A percentile compares a stretch with the other conserved stretches of the same genome.
These are phyloP conservation scores for Argyrosomus regius DNA, from an alignment of 2,797 vertebrate species.

Conservation along the genomic window DNA sequence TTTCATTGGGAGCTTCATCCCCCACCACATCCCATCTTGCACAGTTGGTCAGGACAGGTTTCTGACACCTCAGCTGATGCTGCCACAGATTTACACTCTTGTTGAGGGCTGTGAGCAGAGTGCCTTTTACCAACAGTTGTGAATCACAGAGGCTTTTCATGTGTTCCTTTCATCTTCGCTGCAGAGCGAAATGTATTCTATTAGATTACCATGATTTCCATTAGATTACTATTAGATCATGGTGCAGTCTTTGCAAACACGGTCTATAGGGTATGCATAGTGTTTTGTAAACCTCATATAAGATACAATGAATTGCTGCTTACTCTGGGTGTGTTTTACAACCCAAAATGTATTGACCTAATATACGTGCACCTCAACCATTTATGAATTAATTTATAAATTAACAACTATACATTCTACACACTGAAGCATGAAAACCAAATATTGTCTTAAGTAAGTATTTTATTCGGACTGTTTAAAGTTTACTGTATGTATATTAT, in stretches of 20 bases:
- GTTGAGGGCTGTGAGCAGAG: slow-evolving; percentile 58
- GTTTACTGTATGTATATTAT: too few species aligned
- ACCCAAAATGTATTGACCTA: slow-evolving; percentile 9
- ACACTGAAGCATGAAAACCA: too few species aligned
- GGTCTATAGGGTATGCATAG: slow-evolving; percentile 46
- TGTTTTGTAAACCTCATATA: slow-evolving; percentile 46
- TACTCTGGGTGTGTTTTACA: slow-evolving; percentile 27
- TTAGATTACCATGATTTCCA: slow-evolving; percentile 71
- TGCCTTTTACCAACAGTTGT: slow-evolving; percentile 61
- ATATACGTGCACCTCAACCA: neutral
- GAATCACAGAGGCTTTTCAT: slow-evolving; percentile 67
- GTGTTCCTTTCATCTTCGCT: slow-evolving; percentile 74
- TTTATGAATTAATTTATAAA: neutral
- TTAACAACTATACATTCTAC: too few species aligned
- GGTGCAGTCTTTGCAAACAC: slow-evolving; percentile 41
- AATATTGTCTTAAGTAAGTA: too few species aligned
- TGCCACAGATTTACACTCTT: slow-evolving; percentile 53
- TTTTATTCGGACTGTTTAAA: too few species aligned
- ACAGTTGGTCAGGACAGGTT: slow-evolving; percentile 26
- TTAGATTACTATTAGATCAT: slow-evolving; percentile 68
- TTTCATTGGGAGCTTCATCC: slow-evolving; percentile 12
- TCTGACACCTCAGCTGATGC: slow-evolving; percentile 43
- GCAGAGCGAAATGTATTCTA: slow-evolving; percentile 70
- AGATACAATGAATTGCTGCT: slow-evolving; percentile 36
- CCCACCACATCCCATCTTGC: neutral